Conservation (phyloP, 2,113 vertebrate species). For the Silurus meridionalis region DNA sequence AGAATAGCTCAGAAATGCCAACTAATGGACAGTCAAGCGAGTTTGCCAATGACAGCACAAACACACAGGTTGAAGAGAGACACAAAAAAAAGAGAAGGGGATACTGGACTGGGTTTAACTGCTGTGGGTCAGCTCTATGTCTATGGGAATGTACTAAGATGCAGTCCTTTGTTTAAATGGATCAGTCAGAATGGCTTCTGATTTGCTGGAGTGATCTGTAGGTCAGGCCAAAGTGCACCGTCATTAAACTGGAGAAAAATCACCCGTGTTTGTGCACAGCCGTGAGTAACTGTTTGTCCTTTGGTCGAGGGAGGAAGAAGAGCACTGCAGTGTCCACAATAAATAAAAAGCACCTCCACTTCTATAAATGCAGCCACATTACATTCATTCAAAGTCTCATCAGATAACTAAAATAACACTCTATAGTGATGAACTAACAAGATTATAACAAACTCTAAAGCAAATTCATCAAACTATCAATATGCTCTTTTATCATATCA, state of each 20-base stretch:
- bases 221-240: slow-evolving; percentile 6
- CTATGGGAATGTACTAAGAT: background rate
- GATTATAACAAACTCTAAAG: background rate
- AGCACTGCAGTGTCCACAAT: slow-evolving; percentile 15
- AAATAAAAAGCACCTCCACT: background rate
- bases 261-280: background rate
- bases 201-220: slow-evolving; percentile 7
- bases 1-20: slow-evolving; percentile 45
- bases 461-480: background rate
- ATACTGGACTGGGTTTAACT: background rate
- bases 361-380: background rate
- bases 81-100: background rate
- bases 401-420: background rate
- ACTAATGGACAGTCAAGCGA: background rate
- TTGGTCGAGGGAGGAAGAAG: slow-evolving; percentile 6
- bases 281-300: background rate
- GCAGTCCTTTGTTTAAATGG: background rate
- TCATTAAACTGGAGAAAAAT: background rate
- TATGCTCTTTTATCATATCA: background rate
- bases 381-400: background rate
- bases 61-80: background rate
- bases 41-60: background rate
- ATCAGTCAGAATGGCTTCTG: background rate
- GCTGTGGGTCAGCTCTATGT: background rate
- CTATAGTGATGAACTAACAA: background rate